phyloP scores from a whole-genome alignment of 2,888 invertebrate species.

The Eupithecia subumbrata region DNA sequence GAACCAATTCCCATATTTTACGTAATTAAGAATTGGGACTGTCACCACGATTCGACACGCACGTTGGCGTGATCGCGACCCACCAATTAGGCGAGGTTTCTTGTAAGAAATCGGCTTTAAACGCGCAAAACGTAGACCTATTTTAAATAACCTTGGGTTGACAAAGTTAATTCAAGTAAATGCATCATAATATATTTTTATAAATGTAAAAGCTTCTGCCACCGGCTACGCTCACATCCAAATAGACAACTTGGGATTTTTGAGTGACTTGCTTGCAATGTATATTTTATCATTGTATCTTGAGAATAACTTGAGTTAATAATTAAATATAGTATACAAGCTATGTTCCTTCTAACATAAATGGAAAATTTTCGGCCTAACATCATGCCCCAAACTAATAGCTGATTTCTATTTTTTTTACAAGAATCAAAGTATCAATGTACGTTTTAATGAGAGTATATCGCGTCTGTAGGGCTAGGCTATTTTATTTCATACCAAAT shows the following conservation, averaged over 20 bases:
- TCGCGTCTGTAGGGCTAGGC: not conserved
- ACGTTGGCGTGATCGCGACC: slow-evolving; percentile 61
- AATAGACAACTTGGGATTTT: not conserved
- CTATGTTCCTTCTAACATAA: not conserved
- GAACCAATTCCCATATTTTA: slow-evolving; percentile 62
- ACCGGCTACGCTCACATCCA: not conserved
- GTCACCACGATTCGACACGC: slow-evolving; percentile 68
- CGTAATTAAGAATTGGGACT: slow-evolving; percentile 68
- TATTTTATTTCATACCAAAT: not conserved
- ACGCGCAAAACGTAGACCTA: slow-evolving; percentile 26
- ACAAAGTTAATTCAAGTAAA: not conserved
- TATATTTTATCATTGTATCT: too few species aligned
- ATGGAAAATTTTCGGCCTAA: not conserved
- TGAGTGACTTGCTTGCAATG: not conserved
- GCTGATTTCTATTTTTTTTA: not conserved
- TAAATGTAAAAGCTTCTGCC: not conserved
- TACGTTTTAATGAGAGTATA: not conserved
- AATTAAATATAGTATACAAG: not conserved
- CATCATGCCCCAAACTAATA: not conserved
- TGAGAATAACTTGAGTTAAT: not conserved
- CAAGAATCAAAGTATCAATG: too few species aligned
- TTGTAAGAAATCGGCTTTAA: slow-evolving; percentile 50
- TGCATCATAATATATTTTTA: not conserved
- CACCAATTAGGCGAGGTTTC: slow-evolving; percentile 64
- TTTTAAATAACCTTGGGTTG: slow-evolving; percentile 25